A percentile compares a stretch with the other conserved stretches of the same genome.
phyloP scores from a whole-genome alignment of 1,140 invertebrate genomes.

The Agrilus planipennis region DNA sequence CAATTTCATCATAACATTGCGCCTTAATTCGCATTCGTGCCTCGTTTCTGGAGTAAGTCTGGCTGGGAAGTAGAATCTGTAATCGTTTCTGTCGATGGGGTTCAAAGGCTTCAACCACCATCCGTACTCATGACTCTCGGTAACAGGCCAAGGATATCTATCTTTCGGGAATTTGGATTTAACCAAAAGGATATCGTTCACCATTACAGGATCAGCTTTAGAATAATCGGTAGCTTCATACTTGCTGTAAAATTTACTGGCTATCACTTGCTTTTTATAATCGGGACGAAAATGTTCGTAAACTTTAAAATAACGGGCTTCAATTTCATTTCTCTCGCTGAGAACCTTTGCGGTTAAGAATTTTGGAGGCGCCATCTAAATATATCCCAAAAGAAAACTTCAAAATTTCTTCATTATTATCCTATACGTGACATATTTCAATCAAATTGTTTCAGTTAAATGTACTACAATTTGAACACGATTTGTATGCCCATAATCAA shows the following conservation, averaged over 20 bases:
- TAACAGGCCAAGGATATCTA: conserved; percentile 21
- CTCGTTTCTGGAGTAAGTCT: conserved; percentile 12
- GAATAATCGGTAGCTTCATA: conserved; percentile 16
- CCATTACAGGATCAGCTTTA: conserved; percentile 13
- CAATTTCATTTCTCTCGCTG: conserved; percentile 21
- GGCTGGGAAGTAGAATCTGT: conserved; percentile 17
- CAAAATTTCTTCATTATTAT: no score
- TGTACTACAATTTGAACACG: no score
- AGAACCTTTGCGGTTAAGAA: no score
- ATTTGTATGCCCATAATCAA: no score
- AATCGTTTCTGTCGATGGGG: conserved; percentile 19
- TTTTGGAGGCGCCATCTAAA: no score
- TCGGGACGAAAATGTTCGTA: conserved; percentile 20
- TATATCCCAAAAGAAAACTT: no score
- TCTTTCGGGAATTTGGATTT: conserved; percentile 18
- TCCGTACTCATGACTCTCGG: conserved; percentile 22
- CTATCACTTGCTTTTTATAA: conserved; percentile 17
- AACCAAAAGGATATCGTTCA: conserved; percentile 15
- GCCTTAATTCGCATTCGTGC: conserved; percentile 12
- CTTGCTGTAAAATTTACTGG: conserved; percentile 25
- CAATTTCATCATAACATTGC: conserved; percentile 5
- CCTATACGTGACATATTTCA: no score
- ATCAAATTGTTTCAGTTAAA: no score
- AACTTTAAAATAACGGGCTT: conserved; percentile 19
- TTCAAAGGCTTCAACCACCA: conserved; percentile 21